Evolutionary conservation across 2,888 invertebrate genomes (phyloP).

Genomic region (Icerya purchasi): DNA sequence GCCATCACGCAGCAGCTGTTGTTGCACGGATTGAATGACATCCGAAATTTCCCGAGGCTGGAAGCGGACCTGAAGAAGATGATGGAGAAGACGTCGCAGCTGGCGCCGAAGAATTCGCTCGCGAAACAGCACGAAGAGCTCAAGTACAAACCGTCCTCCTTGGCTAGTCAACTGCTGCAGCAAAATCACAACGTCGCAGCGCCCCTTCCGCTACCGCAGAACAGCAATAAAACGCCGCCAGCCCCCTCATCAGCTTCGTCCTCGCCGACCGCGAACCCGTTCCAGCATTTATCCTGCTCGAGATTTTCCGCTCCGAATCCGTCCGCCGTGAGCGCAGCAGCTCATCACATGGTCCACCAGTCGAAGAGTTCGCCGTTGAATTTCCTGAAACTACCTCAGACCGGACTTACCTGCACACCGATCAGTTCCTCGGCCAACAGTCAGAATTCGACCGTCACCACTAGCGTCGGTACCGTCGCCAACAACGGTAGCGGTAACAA

Average conservation of each 20-base stretch:
- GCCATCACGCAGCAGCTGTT: constrained; percentile 48
- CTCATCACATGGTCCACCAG: not conserved
- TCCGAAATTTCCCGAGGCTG: constrained; percentile 29
- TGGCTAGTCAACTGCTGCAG: constrained; percentile 8
- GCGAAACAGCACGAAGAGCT: constrained; percentile 6
- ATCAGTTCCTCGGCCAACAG: constrained; percentile 16
- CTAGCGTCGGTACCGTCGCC: constrained; percentile 16
- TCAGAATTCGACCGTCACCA: not conserved
- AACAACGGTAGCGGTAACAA: not conserved
- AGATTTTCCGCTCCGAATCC: constrained; percentile 21
- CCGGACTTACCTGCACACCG: constrained; percentile 20
- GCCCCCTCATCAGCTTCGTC: constrained; percentile 23
- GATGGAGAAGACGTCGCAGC: constrained; percentile 26
- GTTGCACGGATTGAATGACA: constrained; percentile 27
- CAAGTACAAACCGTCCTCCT: not conserved
- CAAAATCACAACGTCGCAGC: constrained; percentile 8
- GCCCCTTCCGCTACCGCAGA: constrained; percentile 9
- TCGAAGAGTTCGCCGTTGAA: constrained; percentile 23
- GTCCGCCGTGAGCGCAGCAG: constrained; percentile 17
- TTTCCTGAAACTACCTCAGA: constrained; percentile 28
- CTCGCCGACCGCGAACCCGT: constrained; percentile 22
- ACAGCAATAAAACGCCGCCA: constrained; percentile 26
- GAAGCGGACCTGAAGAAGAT: constrained; percentile 34
- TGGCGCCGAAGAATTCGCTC: constrained; percentile 10
- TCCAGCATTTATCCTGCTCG: constrained; percentile 21